phyloP scores from a whole-genome alignment of 2,888 invertebrate genomes.

The Aricia artaxerxes region DNA sequence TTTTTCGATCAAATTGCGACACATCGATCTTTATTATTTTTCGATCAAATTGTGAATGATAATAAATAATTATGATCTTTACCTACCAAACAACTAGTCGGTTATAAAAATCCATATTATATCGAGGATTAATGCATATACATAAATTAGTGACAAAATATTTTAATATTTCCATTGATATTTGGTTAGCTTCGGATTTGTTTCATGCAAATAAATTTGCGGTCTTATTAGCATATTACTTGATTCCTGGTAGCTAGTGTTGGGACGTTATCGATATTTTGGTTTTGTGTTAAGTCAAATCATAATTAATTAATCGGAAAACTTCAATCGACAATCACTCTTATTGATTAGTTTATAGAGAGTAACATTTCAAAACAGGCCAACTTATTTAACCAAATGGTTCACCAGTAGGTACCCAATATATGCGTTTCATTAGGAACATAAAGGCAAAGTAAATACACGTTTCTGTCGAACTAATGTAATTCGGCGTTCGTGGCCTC shows the following conservation, averaged over 20 bases:
- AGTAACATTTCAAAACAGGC: neutral
- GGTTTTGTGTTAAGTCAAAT: neutral
- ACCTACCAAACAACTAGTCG: neutral
- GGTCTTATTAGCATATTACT: slow-evolving; percentile 59
- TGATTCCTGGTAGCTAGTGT: slow-evolving; percentile 43
- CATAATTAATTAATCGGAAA: slow-evolving; percentile 1
- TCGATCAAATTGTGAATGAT: too few relatives aligned
- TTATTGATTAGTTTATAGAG: neutral
- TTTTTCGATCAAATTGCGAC: too few relatives aligned
- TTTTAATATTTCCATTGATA: slow-evolving; percentile 46
- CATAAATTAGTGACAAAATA: neutral
- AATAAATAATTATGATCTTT: too few relatives aligned
- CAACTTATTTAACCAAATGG: neutral
- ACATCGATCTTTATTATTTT: too few relatives aligned
- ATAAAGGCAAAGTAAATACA: neutral
- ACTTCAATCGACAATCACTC: neutral
- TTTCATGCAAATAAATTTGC: slow-evolving; percentile 63
- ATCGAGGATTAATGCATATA: neutral
- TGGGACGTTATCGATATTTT: slow-evolving; percentile 40
- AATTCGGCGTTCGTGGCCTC: neutral
- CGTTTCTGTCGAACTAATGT: slow-evolving; percentile 3
- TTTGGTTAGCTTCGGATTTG: slow-evolving; percentile 61
- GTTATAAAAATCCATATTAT: neutral
- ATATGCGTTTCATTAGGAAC: neutral
- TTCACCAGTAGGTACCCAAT: neutral